Conservation (phyloP, 2,113 vertebrate genomes). For the Podarcis muralis region DNA sequence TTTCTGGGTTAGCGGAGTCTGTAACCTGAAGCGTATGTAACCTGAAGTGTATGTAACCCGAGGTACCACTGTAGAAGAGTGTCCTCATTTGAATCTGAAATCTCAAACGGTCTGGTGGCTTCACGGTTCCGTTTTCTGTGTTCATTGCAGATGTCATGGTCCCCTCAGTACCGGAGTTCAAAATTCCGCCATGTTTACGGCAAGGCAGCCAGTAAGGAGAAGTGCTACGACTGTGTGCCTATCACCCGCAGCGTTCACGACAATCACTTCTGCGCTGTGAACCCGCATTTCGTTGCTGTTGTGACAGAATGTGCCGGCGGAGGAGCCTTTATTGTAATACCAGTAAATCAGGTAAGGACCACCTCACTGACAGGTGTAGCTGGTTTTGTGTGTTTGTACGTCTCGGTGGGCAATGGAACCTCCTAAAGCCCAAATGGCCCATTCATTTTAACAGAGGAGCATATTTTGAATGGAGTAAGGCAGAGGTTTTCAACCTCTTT, state of each 20-base stretch:
- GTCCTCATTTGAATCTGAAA: not conserved
- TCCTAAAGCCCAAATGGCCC: not conserved
- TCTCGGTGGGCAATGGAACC: not conserved
- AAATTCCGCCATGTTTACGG: constrained; percentile 92
- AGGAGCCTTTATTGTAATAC: constrained; percentile 90
- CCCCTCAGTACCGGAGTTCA: constrained; percentile 83
- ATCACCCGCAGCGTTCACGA: constrained; percentile 91
- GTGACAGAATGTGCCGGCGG: constrained; percentile 91
- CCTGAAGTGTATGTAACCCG: too few relatives aligned
- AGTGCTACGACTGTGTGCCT: constrained; percentile 85
- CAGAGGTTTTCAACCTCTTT: too few relatives aligned
- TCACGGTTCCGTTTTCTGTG: not conserved
- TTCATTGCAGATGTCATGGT: constrained; percentile 89
- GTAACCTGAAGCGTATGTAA: too few relatives aligned
- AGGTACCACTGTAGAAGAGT: too few relatives aligned
- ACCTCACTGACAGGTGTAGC: not conserved
- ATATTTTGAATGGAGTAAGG: not conserved
- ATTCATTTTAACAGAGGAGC: not conserved
- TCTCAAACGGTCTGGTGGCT: not conserved
- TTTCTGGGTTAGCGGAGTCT: too few relatives aligned
- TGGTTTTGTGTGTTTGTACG: rapidly evolving
- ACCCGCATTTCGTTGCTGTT: constrained; percentile 91
- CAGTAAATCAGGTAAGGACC: constrained; percentile 84
- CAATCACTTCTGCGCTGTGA: constrained; percentile 92
- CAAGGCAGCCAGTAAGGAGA: constrained; percentile 83